Evolutionary conservation across 2,113 vertebrate species (phyloP).

Genomic region (Hiodon tergisus): DNA sequence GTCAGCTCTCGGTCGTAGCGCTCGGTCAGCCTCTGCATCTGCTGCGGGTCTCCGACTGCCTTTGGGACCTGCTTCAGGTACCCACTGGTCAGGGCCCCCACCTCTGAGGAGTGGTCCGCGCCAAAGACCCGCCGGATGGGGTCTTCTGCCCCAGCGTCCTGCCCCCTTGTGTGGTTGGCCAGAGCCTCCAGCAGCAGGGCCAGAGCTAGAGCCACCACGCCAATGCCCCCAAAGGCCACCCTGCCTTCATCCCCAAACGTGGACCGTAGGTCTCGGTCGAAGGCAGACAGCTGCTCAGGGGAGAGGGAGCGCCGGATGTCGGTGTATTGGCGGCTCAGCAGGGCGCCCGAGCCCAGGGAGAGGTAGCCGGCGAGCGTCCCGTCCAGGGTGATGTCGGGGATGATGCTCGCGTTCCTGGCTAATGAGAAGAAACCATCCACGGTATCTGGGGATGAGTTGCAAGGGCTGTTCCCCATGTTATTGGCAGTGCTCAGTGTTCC

Average conservation of each 20-base stretch:
- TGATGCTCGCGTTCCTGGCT: constrained; percentile 46
- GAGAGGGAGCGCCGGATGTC: constrained; percentile 46
- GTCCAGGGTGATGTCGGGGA: constrained; percentile 62
- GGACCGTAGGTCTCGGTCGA: constrained; percentile 41
- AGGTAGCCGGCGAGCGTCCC: constrained; percentile 50
- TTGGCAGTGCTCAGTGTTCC: neutral
- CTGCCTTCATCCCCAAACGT: constrained; percentile 40
- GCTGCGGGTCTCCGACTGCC: constrained; percentile 39
- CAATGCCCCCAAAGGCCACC: constrained; percentile 53
- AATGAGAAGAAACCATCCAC: constrained; percentile 55
- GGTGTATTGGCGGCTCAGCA: constrained; percentile 48
- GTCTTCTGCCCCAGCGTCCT: neutral
- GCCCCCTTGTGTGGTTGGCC: constrained; percentile 33
- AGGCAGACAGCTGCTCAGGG: constrained; percentile 38
- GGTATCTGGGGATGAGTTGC: constrained; percentile 45
- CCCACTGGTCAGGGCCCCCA: constrained; percentile 47
- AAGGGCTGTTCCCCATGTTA: constrained; percentile 38
- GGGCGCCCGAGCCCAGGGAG: constrained; percentile 54
- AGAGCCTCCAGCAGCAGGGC: constrained; percentile 58
- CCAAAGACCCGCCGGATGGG: constrained; percentile 48
- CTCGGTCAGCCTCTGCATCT: constrained; percentile 56
- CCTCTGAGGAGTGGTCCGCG: constrained; percentile 50
- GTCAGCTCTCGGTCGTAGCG: constrained; percentile 56
- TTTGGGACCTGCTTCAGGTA: constrained; percentile 51
- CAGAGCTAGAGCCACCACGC: constrained; percentile 59